Evolutionary conservation across 2,797 vertebrate genomes (phyloP), one percentile per base, ranked within the genome.

Genomic region (Crenichthys baileyi): DNA sequence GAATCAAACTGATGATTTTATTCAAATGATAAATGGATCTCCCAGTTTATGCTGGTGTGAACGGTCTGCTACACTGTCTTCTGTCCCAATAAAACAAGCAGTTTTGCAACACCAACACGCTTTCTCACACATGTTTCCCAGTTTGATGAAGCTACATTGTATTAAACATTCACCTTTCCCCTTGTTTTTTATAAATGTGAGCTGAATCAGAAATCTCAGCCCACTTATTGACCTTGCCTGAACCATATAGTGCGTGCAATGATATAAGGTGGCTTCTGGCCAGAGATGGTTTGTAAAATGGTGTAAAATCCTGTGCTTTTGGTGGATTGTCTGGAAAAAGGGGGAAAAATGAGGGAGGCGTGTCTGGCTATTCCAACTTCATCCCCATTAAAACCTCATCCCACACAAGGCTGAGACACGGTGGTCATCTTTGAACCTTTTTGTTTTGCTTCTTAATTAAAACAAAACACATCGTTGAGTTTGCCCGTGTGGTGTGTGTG

Each of bases 321-420:
- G 76, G 70, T 73, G 72, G 71, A 83, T 85, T 87, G 87, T 92
- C 89, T 92, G 84, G 80, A 82, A 87, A 81, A 87, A 88, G 88
- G 4, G 36, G 36, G 18, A 16, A 22, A 83, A 79, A 86, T 81
- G 86, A 92, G 90, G 91, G 83, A 87, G 90, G 92, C 91, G 82
- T 89, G 88, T 92, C 87, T 93, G 89, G 92, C 91, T 91, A 85
- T 86, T 78, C 70, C 78, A 84, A 46, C 81, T 90, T 83, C 84
- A 78, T 83, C 78, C 80, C 79, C 83, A 88, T 91, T 91, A 92
- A 92, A 92, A 90, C 84, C 87, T 78, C 90, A 93, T 89, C 93
- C 94, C 92, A 95, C 93, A 92, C 91, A 91, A 80, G 82, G 85
- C 86, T 87, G 80, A 86, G 84, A 90, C 86, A 92, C 89, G 90